phyloP scores from a whole-genome alignment of 1,140 invertebrate species.

The Dysdera silvatica region DNA sequence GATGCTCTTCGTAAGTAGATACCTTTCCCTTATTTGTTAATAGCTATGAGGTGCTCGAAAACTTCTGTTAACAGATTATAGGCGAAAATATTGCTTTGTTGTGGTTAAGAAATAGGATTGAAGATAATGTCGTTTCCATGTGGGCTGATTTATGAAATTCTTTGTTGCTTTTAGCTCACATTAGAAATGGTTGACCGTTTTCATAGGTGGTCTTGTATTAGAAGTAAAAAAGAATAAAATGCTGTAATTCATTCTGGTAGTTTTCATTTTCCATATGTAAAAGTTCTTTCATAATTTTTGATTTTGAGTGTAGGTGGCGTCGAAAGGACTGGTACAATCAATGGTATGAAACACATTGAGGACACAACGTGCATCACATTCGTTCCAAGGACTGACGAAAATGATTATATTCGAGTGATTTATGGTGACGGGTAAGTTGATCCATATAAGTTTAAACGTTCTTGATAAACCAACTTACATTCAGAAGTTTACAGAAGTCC shows the following conservation, averaged over 20 bases:
- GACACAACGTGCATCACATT: conserved; percentile 44
- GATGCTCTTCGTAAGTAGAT: conserved; percentile 10
- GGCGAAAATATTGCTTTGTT: neutral
- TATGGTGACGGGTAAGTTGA: conserved; percentile 27
- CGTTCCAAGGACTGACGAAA: conserved; percentile 20
- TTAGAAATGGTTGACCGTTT: neutral
- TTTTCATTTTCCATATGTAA: neutral
- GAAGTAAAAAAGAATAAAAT: neutral
- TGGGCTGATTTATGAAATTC: neutral
- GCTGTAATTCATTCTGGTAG: neutral
- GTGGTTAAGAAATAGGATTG: no score
- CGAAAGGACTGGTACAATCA: neutral
- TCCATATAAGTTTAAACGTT: neutral
- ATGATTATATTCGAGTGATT: conserved; percentile 28
- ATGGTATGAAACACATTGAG: conserved; percentile 51
- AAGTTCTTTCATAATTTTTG: neutral
- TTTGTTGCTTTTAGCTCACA: no score
- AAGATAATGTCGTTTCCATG: neutral
- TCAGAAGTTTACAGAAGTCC: conserved; percentile 6
- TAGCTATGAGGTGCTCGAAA: neutral
- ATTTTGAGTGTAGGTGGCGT: neutral
- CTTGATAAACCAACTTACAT: neutral
- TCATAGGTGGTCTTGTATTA: neutral
- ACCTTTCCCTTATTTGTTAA: neutral
- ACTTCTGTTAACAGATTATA: no score